Conservation (phyloP, 2,113 vertebrate genomes). For the Corvus moneduloides region DNA sequence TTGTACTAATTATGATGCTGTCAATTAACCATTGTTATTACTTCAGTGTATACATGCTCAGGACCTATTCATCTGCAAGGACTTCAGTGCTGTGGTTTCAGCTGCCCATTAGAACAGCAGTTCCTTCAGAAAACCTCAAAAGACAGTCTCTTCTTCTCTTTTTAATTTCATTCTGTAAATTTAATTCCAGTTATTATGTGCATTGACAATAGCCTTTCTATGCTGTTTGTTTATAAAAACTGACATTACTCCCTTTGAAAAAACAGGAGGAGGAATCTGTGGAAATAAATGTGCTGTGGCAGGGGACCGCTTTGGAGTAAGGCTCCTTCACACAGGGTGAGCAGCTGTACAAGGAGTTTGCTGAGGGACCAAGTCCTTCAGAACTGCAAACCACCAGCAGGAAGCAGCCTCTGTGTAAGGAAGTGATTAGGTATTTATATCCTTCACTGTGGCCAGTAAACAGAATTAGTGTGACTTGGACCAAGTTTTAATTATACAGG, state of each 20-base stretch:
- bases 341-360: neutral
- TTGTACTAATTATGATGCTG: neutral
- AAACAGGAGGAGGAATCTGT: neutral
- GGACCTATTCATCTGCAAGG: neutral
- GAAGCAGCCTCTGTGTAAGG: constrained; percentile 69
- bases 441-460: constrained; percentile 65
- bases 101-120: neutral
- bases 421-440: constrained; percentile 76
- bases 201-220: neutral
- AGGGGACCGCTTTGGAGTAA: neutral
- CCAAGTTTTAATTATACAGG: constrained; percentile 75
- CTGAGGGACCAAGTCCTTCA: neutral
- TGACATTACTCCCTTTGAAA: neutral
- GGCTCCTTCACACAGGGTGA: neutral
- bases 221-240: neutral
- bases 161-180: neutral
- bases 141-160: neutral
- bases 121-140: neutral
- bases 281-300: neutral
- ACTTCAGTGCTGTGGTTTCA: neutral
- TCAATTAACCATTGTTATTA: neutral
- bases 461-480: constrained; percentile 69
- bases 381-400: constrained; percentile 65
- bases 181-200: neutral
- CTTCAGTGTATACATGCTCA: neutral